Conservation (phyloP, 2,888 invertebrate genomes). For the Atethmia centrago region DNA sequence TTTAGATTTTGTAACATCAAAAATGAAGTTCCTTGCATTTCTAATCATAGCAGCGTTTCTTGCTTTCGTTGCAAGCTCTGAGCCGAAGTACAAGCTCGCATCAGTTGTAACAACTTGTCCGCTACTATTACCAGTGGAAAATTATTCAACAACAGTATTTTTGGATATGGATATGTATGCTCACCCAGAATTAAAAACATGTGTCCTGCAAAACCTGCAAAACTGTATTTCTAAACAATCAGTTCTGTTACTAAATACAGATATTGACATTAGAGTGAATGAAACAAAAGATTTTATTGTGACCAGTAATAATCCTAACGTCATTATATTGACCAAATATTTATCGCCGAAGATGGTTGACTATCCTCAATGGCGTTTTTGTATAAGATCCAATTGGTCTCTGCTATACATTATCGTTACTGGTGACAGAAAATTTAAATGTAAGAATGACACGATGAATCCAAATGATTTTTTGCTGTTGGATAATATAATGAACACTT, state of each 20-base stretch:
- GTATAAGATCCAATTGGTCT: constrained; percentile 65
- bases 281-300: background rate
- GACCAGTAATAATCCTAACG: constrained; percentile 48
- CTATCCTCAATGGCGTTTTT: constrained; percentile 29
- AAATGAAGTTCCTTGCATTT: constrained; percentile 27
- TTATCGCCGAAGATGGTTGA: constrained; percentile 56
- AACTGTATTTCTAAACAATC: constrained; percentile 18
- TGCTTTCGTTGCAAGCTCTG: constrained; percentile 9
- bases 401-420: constrained; percentile 69
- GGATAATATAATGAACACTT: constrained; percentile 69
- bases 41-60: constrained; percentile 1
- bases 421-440: constrained; percentile 60
- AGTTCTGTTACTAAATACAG: constrained; percentile 27
- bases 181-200: constrained; percentile 29
- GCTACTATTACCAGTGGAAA: constrained; percentile 24
- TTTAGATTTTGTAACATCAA: background rate
- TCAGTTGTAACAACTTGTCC: constrained; percentile 22
- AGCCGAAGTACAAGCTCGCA: constrained; percentile 1
- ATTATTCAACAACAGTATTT: constrained; percentile 38
- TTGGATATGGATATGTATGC: constrained; percentile 16
- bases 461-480: constrained; percentile 52
- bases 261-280: background rate
- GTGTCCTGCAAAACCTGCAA: constrained; percentile 26
- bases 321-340: constrained; percentile 61
- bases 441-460: constrained; percentile 66